These are phyloP conservation scores for Bembecia ichneumoniformis DNA, from an alignment of 2,888 invertebrate genomes.

Conservation along the genomic window DNA sequence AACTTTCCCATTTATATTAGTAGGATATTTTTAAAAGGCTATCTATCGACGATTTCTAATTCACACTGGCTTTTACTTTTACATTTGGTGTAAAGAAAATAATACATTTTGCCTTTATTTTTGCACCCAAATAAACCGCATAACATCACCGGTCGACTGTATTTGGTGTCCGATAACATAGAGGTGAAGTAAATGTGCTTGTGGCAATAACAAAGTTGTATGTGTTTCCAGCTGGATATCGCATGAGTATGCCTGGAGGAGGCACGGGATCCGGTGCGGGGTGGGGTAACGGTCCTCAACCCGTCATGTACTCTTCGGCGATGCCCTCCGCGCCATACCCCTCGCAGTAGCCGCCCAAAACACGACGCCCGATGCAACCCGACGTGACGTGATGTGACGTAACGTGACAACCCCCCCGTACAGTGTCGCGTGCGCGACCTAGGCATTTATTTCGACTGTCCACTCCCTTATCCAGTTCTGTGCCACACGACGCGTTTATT, in stretches of 20 bases:
- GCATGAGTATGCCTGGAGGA: conserved; percentile 71
- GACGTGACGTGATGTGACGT: conserved; percentile 2
- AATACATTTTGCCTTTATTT: no score
- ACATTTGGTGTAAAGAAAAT: no score
- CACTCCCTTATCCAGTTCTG: conserved; percentile 15
- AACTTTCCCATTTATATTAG: no score
- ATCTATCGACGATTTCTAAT: no score
- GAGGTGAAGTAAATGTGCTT: no score
- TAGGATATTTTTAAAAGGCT: no score
- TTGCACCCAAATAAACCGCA: no score
- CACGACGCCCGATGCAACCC: conserved; percentile 5
- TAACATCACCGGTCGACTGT: no score
- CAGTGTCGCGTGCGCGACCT: conserved; percentile 6
- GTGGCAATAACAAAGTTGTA: background rate
- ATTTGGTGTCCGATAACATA: no score
- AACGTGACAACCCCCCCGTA: conserved; percentile 4
- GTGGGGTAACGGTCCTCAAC: conserved; percentile 73
- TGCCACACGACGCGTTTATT: background rate
- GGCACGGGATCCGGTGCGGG: conserved; percentile 57
- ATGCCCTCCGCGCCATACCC: conserved; percentile 90
- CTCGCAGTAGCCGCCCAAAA: conserved; percentile 77
- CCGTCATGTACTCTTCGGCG: conserved; percentile 83
- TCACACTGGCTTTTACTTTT: no score
- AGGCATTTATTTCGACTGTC: no score
- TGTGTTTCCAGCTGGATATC: conserved; percentile 68